These are phyloP conservation scores for Gephyroberyx darwinii DNA, from an alignment of 2,797 vertebrate species.

Conservation along the genomic window DNA sequence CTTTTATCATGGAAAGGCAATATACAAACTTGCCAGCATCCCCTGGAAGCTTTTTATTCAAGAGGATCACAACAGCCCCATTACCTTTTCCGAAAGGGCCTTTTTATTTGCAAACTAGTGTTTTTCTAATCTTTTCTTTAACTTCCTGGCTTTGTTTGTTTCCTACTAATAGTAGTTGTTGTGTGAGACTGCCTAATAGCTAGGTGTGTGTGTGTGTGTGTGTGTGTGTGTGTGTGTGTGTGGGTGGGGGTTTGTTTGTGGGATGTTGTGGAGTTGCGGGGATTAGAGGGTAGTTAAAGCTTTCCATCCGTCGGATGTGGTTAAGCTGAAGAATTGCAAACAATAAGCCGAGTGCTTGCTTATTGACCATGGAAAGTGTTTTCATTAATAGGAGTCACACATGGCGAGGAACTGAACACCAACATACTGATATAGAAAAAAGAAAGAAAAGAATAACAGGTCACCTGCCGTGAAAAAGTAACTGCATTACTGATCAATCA, in stretches of 20 bases:
- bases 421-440: constrained; percentile 11
- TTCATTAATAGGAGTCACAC: constrained; percentile 52
- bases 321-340: constrained; percentile 62
- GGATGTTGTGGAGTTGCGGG: constrained; percentile 36
- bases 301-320: constrained; percentile 37
- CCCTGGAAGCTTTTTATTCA: constrained; percentile 47
- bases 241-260: constrained; percentile 30
- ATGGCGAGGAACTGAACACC: constrained; percentile 20
- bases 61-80: constrained; percentile 35
- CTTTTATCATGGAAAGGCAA: constrained; percentile 53
- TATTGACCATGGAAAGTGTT: constrained; percentile 57
- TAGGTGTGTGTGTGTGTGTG: constrained; percentile 1
- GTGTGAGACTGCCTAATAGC: constrained; percentile 14
- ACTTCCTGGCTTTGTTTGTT: constrained; percentile 35
- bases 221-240: constrained; percentile 18
- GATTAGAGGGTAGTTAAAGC: constrained; percentile 47
- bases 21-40: constrained; percentile 51
- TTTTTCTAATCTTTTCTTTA: constrained; percentile 33
- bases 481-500: neutral
- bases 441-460: constrained; percentile 39
- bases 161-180: constrained; percentile 8
- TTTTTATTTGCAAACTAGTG: constrained; percentile 51
- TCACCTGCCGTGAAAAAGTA: neutral
- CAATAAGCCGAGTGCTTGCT: constrained; percentile 52
- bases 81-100: constrained; percentile 37